These are phyloP conservation scores for Pseudolaguvia tuberculata DNA, from an alignment of 2,113 vertebrate genomes.

Conservation along the genomic window DNA sequence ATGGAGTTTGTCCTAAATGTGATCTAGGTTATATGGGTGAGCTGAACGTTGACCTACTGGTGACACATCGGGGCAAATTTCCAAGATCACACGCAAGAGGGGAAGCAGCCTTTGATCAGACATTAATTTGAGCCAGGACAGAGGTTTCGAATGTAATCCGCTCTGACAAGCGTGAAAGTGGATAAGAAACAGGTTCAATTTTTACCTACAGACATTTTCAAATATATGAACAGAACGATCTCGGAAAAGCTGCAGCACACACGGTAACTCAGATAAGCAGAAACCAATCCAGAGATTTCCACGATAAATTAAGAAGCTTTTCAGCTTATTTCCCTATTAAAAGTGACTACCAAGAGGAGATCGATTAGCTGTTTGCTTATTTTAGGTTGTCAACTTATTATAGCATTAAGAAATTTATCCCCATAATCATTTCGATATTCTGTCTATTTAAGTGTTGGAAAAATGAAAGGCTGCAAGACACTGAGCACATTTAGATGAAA, in stretches of 20 bases:
- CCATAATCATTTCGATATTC: too few relatives aligned
- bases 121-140: conserved; percentile 11
- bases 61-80: conserved; percentile 24
- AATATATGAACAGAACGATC: not conserved
- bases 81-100: conserved; percentile 15
- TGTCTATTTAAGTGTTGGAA: too few relatives aligned
- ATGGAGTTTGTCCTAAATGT: conserved; percentile 34
- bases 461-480: too few relatives aligned
- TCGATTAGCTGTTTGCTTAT: too few relatives aligned
- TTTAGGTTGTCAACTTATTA: too few relatives aligned
- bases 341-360: too few relatives aligned
- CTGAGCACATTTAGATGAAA: too few relatives aligned
- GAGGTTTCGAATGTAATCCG: conserved; percentile 14
- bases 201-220: not conserved
- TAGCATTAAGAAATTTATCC: too few relatives aligned
- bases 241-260: not conserved
- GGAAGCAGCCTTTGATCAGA: conserved; percentile 30
- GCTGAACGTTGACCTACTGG: conserved; percentile 26
- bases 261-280: not conserved
- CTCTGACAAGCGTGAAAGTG: conserved; percentile 31
- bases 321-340: not conserved
- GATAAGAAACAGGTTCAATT: conserved; percentile 20
- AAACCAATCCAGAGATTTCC: not conserved
- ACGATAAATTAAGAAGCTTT: conserved; percentile 3
- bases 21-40: conserved; percentile 24